These are phyloP conservation scores for Acanthaster planci DNA, from an alignment of 35 echinoderm and acorn worm genomes.

Conservation along the genomic window DNA sequence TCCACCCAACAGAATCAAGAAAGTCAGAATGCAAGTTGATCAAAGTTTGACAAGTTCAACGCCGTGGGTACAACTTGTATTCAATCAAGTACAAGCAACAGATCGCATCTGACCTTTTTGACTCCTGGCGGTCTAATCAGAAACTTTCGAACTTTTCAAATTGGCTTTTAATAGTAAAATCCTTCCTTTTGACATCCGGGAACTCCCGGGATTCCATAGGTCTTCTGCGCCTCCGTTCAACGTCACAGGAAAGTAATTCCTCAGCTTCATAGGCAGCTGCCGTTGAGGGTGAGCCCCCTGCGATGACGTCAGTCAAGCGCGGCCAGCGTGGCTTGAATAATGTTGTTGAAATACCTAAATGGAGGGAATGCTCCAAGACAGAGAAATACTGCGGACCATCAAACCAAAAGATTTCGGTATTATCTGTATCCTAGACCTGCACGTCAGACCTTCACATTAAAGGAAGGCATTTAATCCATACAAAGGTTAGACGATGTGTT, in stretches of 20 bases:
- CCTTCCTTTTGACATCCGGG: constrained; percentile 25
- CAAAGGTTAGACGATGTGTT: too few species aligned
- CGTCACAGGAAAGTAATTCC: background rate
- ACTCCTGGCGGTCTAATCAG: background rate
- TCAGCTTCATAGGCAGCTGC: background rate
- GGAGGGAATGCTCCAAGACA: background rate
- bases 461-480: too few species aligned
- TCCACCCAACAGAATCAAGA: too few species aligned
- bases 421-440: too few species aligned
- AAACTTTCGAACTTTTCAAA: background rate
- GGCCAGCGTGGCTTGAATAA: background rate
- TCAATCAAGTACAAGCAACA: constrained; percentile 13
- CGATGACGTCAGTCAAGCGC: constrained; percentile 14
- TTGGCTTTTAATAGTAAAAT: background rate
- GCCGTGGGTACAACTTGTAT: background rate
- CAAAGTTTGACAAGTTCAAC: constrained; percentile 11
- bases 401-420: too few species aligned
- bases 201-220: constrained; percentile 6
- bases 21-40: too few species aligned
- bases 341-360: background rate
- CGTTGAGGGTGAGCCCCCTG: constrained; percentile 1
- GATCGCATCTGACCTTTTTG: constrained; percentile 3
- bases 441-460: too few species aligned
- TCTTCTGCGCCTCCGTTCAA: background rate
- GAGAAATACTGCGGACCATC: too few species aligned